Percentiles rank a stretch among this genome's conserved stretches.
Evolutionary conservation across 2,797 vertebrate species (phyloP).

Genomic region (Macropodus opercularis): DNA sequence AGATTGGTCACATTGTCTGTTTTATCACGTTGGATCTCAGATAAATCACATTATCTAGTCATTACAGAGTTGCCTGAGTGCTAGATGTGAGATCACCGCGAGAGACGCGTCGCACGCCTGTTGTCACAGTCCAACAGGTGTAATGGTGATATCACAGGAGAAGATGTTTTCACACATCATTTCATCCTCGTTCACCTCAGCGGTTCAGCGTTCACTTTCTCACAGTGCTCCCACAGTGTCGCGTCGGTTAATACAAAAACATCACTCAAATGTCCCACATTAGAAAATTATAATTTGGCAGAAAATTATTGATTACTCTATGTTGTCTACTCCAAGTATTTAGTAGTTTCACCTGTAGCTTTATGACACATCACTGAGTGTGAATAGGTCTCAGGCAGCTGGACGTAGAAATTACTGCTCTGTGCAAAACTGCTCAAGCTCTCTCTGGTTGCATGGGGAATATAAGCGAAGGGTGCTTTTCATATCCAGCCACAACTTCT

Average conservation of each 20-base stretch:
- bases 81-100: slow-evolving; percentile 28
- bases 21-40: slow-evolving; percentile 21
- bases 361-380: too few relatives aligned
- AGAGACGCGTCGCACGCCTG: slow-evolving; percentile 12
- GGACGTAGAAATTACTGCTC: too few relatives aligned
- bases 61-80: slow-evolving; percentile 24
- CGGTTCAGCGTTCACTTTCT: slow-evolving; percentile 27
- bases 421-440: too few relatives aligned
- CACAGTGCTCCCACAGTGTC: slow-evolving; percentile 48
- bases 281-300: slow-evolving; percentile 20
- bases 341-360: too few relatives aligned
- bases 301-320: too few relatives aligned
- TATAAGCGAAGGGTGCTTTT: too few relatives aligned
- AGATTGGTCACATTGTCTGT: slow-evolving; percentile 31
- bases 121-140: slow-evolving; percentile 59
- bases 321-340: too few relatives aligned
- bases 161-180: slow-evolving; percentile 55
- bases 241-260: slow-evolving; percentile 27
- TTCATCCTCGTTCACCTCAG: slow-evolving; percentile 47
- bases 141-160: slow-evolving; percentile 50
- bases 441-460: too few relatives aligned
- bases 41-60: slow-evolving; percentile 45
- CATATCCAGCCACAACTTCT: too few relatives aligned
- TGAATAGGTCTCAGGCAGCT: too few relatives aligned
- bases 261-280: slow-evolving; percentile 29